These are phyloP conservation scores for Stictocephala bisonia DNA, from an alignment of 2,888 invertebrate genomes.

Conservation along the genomic window DNA sequence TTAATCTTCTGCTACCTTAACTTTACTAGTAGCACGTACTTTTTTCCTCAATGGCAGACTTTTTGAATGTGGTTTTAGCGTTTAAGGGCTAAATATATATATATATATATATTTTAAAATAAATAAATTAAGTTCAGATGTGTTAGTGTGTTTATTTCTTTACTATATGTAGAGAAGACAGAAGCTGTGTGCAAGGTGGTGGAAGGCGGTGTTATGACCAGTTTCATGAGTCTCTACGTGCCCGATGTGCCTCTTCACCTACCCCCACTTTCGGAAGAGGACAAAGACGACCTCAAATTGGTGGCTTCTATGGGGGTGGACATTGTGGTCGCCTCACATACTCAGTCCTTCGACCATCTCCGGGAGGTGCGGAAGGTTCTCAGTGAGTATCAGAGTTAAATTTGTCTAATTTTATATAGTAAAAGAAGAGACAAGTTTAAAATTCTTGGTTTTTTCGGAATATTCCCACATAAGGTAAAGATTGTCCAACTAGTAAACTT, in stretches of 20 bases:
- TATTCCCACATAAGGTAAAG: too few relatives aligned
- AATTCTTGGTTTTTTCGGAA: too few relatives aligned
- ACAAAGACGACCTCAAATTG: conserved; percentile 65
- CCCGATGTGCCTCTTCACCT: conserved; percentile 68
- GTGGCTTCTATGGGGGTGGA: conserved; percentile 60
- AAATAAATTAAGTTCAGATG: not conserved
- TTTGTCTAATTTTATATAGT: too few relatives aligned
- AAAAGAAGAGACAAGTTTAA: too few relatives aligned
- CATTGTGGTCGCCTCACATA: conserved; percentile 61
- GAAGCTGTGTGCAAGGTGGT: conserved; percentile 66
- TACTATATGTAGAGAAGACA: conserved; percentile 1
- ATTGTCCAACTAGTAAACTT: too few relatives aligned
- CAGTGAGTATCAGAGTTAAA: too few relatives aligned
- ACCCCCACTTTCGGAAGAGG: conserved; percentile 64
- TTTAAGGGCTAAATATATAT: too few relatives aligned
- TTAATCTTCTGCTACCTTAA: too few relatives aligned
- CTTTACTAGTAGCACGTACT: too few relatives aligned
- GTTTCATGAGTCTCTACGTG: conserved; percentile 68
- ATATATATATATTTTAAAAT: not conserved
- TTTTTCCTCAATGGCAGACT: too few relatives aligned
- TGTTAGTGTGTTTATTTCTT: not conserved
- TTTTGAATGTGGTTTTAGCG: too few relatives aligned
- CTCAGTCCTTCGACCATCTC: conserved; percentile 55
- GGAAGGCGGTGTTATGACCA: conserved; percentile 68
- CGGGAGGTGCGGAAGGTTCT: conserved; percentile 56